phyloP scores from a whole-genome alignment of 2,797 vertebrate species.

The Danionella dracula region DNA sequence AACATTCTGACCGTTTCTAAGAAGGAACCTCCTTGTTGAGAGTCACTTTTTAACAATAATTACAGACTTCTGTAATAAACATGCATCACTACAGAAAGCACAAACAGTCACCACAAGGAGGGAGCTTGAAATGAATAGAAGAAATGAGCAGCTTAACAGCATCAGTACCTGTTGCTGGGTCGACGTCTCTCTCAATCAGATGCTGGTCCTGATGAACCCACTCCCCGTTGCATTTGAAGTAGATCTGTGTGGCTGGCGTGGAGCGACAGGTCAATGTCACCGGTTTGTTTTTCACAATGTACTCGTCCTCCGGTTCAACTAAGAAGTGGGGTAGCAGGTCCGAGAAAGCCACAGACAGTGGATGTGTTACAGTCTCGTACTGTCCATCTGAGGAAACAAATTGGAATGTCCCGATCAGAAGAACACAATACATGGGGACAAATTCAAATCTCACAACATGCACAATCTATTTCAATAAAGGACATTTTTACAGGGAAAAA shows the following conservation, averaged over 20 bases:
- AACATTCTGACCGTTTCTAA: too few species aligned
- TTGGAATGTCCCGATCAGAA: background rate
- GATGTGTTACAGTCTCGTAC: slow-evolving; percentile 80
- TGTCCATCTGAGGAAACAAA: slow-evolving; percentile 73
- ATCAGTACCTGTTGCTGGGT: slow-evolving; percentile 79
- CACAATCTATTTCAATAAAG: too few species aligned
- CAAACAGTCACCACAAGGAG: too few species aligned
- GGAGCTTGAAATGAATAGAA: too few species aligned
- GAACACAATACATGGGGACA: too few species aligned
- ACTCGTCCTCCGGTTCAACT: slow-evolving; percentile 91
- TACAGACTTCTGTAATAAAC: too few species aligned
- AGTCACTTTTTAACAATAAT: too few species aligned
- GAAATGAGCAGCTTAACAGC: too few species aligned
- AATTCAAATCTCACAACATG: too few species aligned
- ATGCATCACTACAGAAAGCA: too few species aligned
- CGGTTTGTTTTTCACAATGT: slow-evolving; percentile 97
- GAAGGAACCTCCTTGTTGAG: too few species aligned
- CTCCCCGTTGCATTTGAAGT: slow-evolving; percentile 99
- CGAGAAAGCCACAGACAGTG: slow-evolving; percentile 74
- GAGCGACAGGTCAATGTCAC: slow-evolving; percentile 92
- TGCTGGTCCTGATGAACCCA: slow-evolving; percentile 98
- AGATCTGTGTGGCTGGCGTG: slow-evolving; percentile 93
- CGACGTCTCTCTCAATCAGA: slow-evolving; percentile 79
- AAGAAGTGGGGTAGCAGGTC: slow-evolving; percentile 94
- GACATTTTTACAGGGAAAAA: too few species aligned